Base-by-base conservation (phyloP, 2,113 vertebrate species). In the Xiphophorus couchianus region DNA sequence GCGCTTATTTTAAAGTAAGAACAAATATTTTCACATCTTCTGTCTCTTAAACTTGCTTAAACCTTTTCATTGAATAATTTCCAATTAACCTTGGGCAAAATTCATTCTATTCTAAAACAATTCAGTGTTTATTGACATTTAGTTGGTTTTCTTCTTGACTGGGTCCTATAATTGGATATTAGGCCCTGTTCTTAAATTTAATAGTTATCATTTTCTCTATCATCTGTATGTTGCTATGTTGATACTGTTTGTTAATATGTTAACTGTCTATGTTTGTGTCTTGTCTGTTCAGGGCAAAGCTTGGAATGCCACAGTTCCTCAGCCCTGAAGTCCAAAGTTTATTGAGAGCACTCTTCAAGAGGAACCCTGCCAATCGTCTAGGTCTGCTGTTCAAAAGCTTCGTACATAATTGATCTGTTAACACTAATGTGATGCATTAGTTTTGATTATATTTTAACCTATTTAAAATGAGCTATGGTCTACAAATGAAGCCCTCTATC, bases 1-100 rank as follows among this genome's bases (percentile, higher is more conserved):
- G 96, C 97, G 0, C 95, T 99, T 73, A 98, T 99, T 90, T 95
- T 99, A 63, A 99, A 99, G 98, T 99, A 95, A 96, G 97, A 95
- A 66, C 6, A 28, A 35, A n/a, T 4, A n/a, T 35, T 62, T 69
- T 29, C 2, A 28, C 29, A 19, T 76, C 66, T 3, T 31, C 64
- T 64, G 71, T n/a, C 11, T 60, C 66, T 2, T 54, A 63, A 69
- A 42, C 3, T 15, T 42, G 13, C 12, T 15, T 42, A 42, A 42
- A 42, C 39, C 17, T 48, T 48, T 48, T 48, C 19, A 48, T 48
- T 48, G 44, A 58, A 3, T 58, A n/a, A 54, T 25, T 68, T 35
- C 3, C 30, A 11, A 15, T 48, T 37, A 39, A 27, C 27, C 1
- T 42, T 17, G 27, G 12, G 10, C 0, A 0, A 67, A 58, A 33